Base-by-base conservation (phyloP, 2,113 vertebrate species). In the Struthio camelus region DNA sequence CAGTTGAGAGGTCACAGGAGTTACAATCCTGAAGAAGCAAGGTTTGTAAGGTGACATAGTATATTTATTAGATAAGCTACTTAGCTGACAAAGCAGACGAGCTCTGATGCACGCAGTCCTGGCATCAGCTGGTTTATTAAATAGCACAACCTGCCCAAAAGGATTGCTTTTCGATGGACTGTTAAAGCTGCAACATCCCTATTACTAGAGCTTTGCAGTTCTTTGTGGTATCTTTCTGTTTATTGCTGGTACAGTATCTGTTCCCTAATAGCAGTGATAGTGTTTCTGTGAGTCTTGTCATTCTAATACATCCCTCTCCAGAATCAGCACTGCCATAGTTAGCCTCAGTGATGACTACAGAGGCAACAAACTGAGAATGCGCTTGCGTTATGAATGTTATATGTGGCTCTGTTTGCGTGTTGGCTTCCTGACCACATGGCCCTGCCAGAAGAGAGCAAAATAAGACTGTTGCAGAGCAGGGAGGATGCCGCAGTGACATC, bases 71-170 rank as follows among this genome's bases (percentile, higher is more conserved):
- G 72, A 20, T 90, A 85, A 95, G 85, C 88, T 93, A 2, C 94
- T 94, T 93, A 87, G 58, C 51, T 82, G 78, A 66, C 38, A 89
- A 65, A 90, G 90, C 71, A 80, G 81, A 82, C 90, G 81, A 91
- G 42, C 87, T 89, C 38, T 79, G 70, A 42, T 87, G 76, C 0
- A 0, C 1, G 6, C 42, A 79, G 85, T 51, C 51, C 85, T 93
- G 85, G 79, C 82, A 85, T 72, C 24, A 32, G 62, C 71, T 90
- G 88, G 38, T 40, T 94, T 65, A 53, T 61, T 87, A 65, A 87
- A 56, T 11, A 77, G 42, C 53, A 77, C 53, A 82, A 6, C 61
- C 40, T 85, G 32, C 51, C 53, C n/a, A 46, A 32, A 67, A 91
- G 11, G 34, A 32, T 14, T 54, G 50, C 14, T 4, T 28, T 77